Conservation (phyloP, 1,140 invertebrate genomes). For the Adelges cooleyi region DNA sequence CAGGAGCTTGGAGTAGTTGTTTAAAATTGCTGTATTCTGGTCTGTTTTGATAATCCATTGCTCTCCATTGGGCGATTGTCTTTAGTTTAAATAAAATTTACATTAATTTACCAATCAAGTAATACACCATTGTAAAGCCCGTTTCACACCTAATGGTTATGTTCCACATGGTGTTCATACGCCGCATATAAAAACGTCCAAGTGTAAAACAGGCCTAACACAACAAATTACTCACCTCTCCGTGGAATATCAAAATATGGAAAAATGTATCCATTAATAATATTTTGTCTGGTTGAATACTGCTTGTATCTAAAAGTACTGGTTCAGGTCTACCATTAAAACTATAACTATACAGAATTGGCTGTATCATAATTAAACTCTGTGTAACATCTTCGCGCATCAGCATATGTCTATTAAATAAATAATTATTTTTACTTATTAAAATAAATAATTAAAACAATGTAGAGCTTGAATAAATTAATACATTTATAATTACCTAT, state of each 20-base stretch:
- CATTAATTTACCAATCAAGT: no score
- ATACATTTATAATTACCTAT: conserved; percentile 51
- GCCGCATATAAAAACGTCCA: no score
- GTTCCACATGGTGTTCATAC: no score
- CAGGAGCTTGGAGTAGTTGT: conserved; percentile 87
- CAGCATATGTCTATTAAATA: conserved; percentile 72
- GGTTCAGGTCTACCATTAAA: conserved; percentile 96
- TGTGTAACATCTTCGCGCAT: conserved; percentile 95
- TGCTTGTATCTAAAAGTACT: conserved; percentile 91
- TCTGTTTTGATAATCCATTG: conserved; percentile 87
- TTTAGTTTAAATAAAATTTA: conserved; percentile 39
- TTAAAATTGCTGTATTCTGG: conserved; percentile 96
- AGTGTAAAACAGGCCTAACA: no score
- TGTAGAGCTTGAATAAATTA: not conserved
- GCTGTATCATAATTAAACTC: conserved; percentile 98
- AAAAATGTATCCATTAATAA: conserved; percentile 99
- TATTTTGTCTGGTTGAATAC: conserved; percentile 93
- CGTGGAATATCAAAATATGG: conserved; percentile 98
- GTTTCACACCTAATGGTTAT: no score
- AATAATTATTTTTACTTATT: not conserved
- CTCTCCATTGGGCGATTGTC: conserved; percentile 95
- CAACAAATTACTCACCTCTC: conserved; percentile 58
- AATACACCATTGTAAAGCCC: no score
- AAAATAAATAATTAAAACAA: not conserved
- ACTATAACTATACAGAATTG: conserved; percentile 95